Conservation (phyloP, 2,888 invertebrate species). For the Drosophila atripex region DNA sequence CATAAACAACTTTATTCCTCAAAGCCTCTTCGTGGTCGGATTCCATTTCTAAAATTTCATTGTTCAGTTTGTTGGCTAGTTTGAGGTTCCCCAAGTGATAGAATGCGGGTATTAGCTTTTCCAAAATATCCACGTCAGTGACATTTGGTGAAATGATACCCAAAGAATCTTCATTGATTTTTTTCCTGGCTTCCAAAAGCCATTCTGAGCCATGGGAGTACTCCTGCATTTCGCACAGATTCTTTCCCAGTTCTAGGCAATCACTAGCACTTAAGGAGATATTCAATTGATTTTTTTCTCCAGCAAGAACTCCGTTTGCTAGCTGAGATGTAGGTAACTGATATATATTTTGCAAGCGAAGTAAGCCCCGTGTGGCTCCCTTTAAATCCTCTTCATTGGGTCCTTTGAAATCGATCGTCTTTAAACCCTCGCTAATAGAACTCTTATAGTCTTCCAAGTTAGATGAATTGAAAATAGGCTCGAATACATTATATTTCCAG, state of each 20-base stretch:
- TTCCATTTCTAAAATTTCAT: conserved; percentile 53
- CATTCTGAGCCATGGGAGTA: conserved; percentile 63
- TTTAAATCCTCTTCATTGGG: conserved; percentile 91
- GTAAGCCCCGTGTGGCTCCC: conserved; percentile 95
- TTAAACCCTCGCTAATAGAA: neutral
- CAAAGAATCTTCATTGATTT: neutral
- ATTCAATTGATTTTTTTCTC: conserved; percentile 85
- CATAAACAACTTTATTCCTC: conserved; percentile 26
- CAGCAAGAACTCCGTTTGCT: conserved; percentile 91
- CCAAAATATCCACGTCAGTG: conserved; percentile 45
- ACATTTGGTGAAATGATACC: conserved; percentile 37
- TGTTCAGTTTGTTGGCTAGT: conserved; percentile 63
- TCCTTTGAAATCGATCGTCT: neutral
- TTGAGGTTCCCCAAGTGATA: conserved; percentile 51
- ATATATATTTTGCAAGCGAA: conserved; percentile 95
- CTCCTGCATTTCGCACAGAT: conserved; percentile 40
- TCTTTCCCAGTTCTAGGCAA: conserved; percentile 60
- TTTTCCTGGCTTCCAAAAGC: conserved; percentile 58
- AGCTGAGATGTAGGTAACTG: conserved; percentile 91
- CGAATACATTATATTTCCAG: conserved; percentile 61
- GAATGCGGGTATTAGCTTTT: conserved; percentile 46
- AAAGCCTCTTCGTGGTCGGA: conserved; percentile 50
- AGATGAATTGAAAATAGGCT: conserved; percentile 23
- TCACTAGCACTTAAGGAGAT: conserved; percentile 61
- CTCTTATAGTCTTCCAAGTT: conserved; percentile 13